Base-by-base conservation (phyloP, 2,888 invertebrate species). In the Tethea ocularis region DNA sequence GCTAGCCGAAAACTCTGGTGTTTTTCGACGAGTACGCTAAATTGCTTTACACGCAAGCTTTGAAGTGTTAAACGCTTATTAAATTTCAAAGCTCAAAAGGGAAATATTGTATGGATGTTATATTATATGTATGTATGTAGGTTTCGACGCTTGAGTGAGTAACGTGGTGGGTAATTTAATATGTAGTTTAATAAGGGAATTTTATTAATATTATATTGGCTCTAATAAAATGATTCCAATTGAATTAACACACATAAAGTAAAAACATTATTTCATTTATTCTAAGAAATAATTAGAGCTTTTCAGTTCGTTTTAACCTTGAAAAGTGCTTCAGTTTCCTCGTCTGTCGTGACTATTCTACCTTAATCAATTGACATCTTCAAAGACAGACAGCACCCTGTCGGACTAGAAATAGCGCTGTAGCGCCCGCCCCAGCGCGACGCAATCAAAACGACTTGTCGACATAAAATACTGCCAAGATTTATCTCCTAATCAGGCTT, bases 61-160 rank as follows among this genome's bases (percentile, higher is more conserved):
- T 90, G 87, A 89, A 91, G 91, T 91, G 90, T 88, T 89, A 89
- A 89, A 82, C 87, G 90, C 82, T 89, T 91, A 91, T 92, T 92
- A 91, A 91, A 91, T 91, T 89, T 87, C 80, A 80, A 80, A 83
- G 84, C 86, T 82, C 85, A 79, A 85, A 84, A 87, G 85, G 84
- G 85, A 86, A 86, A 87, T 85, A 85, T 83, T 86, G 84, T 80
- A 73, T 80, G 78, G 73, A 68, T 71, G 75, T 72, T 70, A n/a
- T n/a, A n/a, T n/a, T n/a, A n/a, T n/a, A n/a, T n/a, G 71, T 61
- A 61, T 60, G 46, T 46, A 46, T 20, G 20, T 54, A 33, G 59
- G 52, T 62, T 59, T 61, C 51, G 46, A 67, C 64, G 67, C 66
- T 57, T 64, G 59, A 64, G 63, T 58, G 36, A 20, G n/a, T 10